Evolutionary conservation across 2,113 vertebrate genomes (phyloP).

Genomic region (Boulengeromyrus knoepffleri): DNA sequence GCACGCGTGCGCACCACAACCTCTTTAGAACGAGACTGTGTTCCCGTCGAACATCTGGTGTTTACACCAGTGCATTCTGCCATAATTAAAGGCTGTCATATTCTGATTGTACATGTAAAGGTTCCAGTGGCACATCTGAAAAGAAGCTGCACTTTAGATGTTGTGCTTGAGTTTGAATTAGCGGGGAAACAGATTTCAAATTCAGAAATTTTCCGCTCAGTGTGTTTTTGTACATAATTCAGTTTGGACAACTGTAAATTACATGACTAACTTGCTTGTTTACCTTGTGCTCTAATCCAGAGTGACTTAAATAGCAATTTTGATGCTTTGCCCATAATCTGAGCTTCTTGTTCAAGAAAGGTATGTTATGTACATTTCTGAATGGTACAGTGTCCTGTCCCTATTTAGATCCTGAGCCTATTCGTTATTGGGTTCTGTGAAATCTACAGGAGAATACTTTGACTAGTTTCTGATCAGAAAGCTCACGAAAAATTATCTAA

Average conservation of each 20-base stretch:
- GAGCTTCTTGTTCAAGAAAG: neutral
- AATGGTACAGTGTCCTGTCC: neutral
- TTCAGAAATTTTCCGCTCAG: neutral
- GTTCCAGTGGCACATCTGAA: neutral
- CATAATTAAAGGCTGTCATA: conserved; percentile 10
- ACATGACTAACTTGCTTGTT: neutral
- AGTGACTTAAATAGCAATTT: neutral
- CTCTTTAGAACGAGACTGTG: neutral
- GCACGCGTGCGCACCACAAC: neutral
- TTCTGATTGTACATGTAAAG: neutral
- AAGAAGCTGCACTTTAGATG: neutral
- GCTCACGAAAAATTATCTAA: neutral
- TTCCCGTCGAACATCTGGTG: conserved; percentile 10
- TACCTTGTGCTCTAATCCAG: neutral
- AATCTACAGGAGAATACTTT: neutral
- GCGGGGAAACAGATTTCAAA: neutral
- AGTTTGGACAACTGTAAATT: neutral
- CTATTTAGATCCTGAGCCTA: neutral
- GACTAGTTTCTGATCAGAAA: neutral
- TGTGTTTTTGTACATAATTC: conserved; percentile 3
- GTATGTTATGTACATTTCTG: neutral
- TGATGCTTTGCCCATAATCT: neutral
- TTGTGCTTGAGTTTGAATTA: neutral
- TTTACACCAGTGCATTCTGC: neutral
- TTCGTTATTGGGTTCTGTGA: neutral